These are phyloP conservation scores for Pocillopora damicornis DNA, from an alignment of 64 coral and sea anemone species.

Conservation along the genomic window DNA sequence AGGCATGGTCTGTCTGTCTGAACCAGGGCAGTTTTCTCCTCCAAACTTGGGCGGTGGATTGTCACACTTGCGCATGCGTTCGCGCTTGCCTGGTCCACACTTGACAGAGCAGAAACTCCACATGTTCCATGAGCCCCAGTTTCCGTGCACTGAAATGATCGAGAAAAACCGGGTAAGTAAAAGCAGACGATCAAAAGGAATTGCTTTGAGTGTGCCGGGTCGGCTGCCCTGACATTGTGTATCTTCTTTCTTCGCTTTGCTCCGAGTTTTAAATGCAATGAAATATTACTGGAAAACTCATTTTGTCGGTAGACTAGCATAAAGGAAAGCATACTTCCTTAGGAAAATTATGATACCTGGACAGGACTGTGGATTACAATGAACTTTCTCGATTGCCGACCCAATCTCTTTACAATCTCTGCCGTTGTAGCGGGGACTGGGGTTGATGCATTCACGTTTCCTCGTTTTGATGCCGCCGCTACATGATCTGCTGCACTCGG, in stretches of 20 bases:
- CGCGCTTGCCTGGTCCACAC: constrained; percentile 91
- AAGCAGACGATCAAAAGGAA: not conserved
- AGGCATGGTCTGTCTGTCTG: constrained; percentile 75
- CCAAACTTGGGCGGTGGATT: constrained; percentile 85
- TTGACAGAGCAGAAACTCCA: constrained; percentile 95
- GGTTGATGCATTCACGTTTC: constrained; percentile 72
- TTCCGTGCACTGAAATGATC: constrained; percentile 74
- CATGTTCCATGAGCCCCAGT: constrained; percentile 91
- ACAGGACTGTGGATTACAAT: constrained; percentile 77
- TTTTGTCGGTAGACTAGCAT: not conserved
- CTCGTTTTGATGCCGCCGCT: constrained; percentile 71
- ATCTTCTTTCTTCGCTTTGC: no score
- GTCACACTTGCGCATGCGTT: constrained; percentile 84
- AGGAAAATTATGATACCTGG: constrained; percentile 45
- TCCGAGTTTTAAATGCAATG: not conserved
- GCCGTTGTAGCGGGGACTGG: constrained; percentile 69
- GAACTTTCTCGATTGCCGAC: constrained; percentile 57
- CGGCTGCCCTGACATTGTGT: no score
- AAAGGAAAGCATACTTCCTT: not conserved
- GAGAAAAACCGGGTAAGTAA: not conserved
- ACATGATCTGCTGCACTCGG: constrained; percentile 72
- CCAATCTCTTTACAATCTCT: constrained; percentile 77
- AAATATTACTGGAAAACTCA: not conserved
- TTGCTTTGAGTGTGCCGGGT: not conserved
- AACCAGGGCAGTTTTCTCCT: constrained; percentile 71